phyloP scores from a whole-genome alignment of 2,888 invertebrate species.

The Andrena bucephala region DNA sequence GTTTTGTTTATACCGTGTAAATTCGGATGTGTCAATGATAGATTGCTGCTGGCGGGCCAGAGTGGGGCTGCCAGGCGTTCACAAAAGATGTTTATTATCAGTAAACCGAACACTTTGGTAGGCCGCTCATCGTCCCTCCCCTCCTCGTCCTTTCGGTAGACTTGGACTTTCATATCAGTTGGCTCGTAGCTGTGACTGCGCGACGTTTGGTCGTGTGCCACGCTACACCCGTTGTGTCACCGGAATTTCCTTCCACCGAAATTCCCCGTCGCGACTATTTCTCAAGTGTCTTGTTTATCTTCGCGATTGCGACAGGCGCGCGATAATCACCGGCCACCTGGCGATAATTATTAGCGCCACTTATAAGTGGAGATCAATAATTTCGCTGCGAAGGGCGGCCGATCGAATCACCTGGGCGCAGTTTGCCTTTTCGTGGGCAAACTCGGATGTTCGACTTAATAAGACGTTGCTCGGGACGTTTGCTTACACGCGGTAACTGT shows the following conservation, averaged over 20 bases:
- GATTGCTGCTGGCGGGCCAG: constrained; percentile 6
- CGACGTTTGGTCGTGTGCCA: constrained; percentile 43
- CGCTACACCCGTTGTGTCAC: constrained; percentile 12
- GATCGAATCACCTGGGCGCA: not conserved
- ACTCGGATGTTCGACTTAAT: not conserved
- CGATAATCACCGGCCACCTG: not conserved
- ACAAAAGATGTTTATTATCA: constrained; percentile 75
- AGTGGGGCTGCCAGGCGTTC: constrained; percentile 37
- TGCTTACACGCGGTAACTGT: not conserved
- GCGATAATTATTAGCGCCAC: constrained; percentile 34
- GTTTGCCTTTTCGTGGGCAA: not conserved
- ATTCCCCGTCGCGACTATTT: constrained; percentile 3
- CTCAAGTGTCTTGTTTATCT: constrained; percentile 12
- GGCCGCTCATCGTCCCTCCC: constrained; percentile 38
- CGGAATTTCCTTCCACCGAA: constrained; percentile 15
- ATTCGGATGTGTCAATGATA: constrained; percentile 37
- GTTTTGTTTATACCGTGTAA: constrained; percentile 34
- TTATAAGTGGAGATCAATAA: constrained; percentile 24
- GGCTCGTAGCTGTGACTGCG: constrained; percentile 42
- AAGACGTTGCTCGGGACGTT: constrained; percentile 1
- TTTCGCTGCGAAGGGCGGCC: not conserved
- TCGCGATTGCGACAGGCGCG: constrained; percentile 1
- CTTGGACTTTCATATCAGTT: constrained; percentile 67
- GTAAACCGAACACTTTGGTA: constrained; percentile 67
- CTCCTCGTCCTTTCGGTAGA: constrained; percentile 34